Base-by-base conservation (phyloP, 2,888 invertebrate genomes). In the Hemaris fuciformis region DNA sequence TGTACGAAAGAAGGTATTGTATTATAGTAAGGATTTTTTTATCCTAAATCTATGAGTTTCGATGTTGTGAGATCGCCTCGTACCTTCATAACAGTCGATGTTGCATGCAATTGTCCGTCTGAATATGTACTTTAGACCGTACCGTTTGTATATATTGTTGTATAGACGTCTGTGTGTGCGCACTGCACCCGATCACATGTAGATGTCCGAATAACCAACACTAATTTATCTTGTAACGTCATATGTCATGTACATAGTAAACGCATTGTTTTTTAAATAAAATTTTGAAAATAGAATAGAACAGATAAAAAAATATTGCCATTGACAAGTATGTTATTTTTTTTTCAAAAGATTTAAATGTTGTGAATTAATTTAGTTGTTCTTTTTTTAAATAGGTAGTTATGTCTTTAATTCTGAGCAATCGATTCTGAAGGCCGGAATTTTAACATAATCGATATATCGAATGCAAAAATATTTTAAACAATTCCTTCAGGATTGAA, bases 121-220 rank as follows among this genome's bases (percentile, higher is more conserved):
- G 22, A 23, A 45, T 57, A 45, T 61, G 59, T 57, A 43, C 48
- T 41, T 48, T 62, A 59, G 59, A 38, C 38, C 38, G 38, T 38
- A 38, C n/a, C 38, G 38, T 59, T 69, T 72, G 57, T 62, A 57
- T 56, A 41, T 60, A 57, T 13, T 42, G 45, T 57, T 45, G 59
- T 65, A 68, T 71, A 71, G 66, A 70, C 68, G 61, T 61, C 20
- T 69, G 75, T 70, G 68, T 74, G 75, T 83, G 80, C 85, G 86
- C 87, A 72, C 66, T 66, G 83, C 88, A 87, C 88, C 75, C 71
- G 66, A 74, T 81, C 81, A 88, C 84, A 67, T 72, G 84, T 87
- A 83, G 84, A 75, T 75, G 84, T 86, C 79, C 86, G 87, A 88
- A 88, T 82, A 75, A 69, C 79, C 78, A 84, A 79, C 74, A 88